Percentiles rank a stretch among this genome's conserved stretches.
Conservation (phyloP, 2,888 invertebrate species). For the Sinopyrophorus schimmeli region DNA sequence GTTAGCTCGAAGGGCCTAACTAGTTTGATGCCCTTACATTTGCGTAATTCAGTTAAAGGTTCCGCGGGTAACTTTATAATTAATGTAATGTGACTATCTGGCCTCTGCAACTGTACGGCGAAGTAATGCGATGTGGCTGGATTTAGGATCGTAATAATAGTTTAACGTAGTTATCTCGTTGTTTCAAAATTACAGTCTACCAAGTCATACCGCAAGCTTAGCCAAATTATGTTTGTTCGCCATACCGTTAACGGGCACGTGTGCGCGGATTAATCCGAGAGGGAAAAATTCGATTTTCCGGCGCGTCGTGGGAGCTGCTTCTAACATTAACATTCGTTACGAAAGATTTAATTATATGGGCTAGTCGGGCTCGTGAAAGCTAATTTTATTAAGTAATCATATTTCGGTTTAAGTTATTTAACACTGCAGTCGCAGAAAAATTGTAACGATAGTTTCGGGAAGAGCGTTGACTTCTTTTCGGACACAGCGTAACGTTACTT, state of each 20-base stretch:
- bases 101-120: conserved; percentile 12
- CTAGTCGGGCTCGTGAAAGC: background rate
- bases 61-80: conserved; percentile 20
- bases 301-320: background rate
- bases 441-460: too few species aligned
- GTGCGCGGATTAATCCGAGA: background rate
- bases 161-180: conserved; percentile 21
- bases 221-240: background rate
- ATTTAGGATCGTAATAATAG: conserved; percentile 19
- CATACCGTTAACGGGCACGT: background rate
- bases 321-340: background rate
- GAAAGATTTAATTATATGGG: background rate
- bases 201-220: background rate
- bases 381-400: too few species aligned
- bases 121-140: conserved; percentile 16
- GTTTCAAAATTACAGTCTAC: conserved; percentile 7
- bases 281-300: background rate
- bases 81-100: conserved; percentile 24
- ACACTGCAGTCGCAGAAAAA: too few species aligned
- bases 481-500: conserved; percentile 17
- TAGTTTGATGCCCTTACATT: conserved; percentile 13
- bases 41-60: conserved; percentile 21
- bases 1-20: too few species aligned
- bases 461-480: conserved; percentile 22
- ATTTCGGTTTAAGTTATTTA: too few species aligned